Evolutionary conservation across 1,140 invertebrate species (phyloP).

Genomic region (Lamellibrachia luymesi): DNA sequence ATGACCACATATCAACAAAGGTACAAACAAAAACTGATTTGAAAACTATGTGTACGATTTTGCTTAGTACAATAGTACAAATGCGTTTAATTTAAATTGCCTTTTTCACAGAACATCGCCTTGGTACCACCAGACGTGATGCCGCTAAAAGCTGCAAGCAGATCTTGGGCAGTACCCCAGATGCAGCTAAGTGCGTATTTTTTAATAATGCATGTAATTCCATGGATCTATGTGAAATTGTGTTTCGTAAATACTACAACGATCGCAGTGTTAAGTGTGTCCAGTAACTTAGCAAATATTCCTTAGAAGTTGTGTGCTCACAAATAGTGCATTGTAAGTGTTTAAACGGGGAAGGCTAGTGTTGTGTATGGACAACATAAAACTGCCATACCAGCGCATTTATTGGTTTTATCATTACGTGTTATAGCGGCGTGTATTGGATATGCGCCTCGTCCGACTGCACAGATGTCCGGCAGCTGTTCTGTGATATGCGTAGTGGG

Average conservation of each 20-base stretch:
- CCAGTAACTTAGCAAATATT: neutral
- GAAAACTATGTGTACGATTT: no score
- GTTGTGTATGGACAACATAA: neutral
- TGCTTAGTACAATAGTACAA: neutral
- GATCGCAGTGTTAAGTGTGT: neutral
- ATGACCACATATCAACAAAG: no score
- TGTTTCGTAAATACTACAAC: neutral
- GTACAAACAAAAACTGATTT: no score
- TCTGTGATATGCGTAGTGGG: conserved; percentile 77
- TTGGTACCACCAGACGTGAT: neutral
- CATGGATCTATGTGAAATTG: neutral
- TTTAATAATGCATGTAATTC: neutral
- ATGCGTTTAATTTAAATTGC: neutral
- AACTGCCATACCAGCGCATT: neutral
- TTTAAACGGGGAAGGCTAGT: neutral
- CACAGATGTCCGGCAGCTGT: conserved; percentile 31
- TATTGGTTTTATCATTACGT: no score
- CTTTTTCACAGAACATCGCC: neutral
- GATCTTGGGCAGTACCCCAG: neutral
- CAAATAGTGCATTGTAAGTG: neutral
- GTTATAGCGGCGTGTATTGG: neutral
- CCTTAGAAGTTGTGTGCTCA: neutral
- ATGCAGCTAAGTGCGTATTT: neutral
- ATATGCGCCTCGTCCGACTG: neutral
- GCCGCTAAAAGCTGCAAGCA: neutral